Base-by-base conservation (phyloP, 2,888 invertebrate genomes). In the Drosophila fulvimacula region DNA sequence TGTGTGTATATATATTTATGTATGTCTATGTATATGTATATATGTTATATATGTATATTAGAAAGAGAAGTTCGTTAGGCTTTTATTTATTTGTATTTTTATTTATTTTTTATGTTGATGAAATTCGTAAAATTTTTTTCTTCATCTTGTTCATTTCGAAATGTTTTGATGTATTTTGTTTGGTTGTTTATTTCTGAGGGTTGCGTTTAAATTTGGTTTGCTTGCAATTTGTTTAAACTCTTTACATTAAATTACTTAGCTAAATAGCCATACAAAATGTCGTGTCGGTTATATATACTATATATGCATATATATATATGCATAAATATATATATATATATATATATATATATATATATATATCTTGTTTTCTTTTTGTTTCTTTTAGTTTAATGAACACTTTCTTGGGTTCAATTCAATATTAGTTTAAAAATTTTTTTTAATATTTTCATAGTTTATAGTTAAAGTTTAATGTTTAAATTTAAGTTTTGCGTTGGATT, bases 381-480 rank as follows among this genome's bases (percentile, higher is more conserved):
- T 70, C 71, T 71, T 81, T 90, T 86, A 88, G 84, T 90, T 90
- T 90, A 90, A 88, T 91, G 90, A 90, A 90, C 90, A 90, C 91
- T 91, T 90, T 87, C 85, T 87, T 90, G 89, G 91, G 91, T 91
- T 91, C 91, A 91, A 90, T 89, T 89, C 85, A 89, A 89, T 81
- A 84, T 86, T 84, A 87, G 76, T 84, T 79, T 84, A 88, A 84
- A 84, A 84, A 88, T 73, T 80, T 80, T 49, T 49, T 59, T 69
- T 67, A 39, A 52, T 53, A 32, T 46, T 34, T 66, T 71, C 58
- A 52, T 52, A 64, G 44, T 67, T 70, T 77, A 73, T 76, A 87
- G 82, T 75, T 65, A 77, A 61, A 61, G 44, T 58, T 78, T 63
- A 61, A 48, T 67, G 42, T 64, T 46, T 46, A 70, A 53, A 78